These are phyloP conservation scores for Strigamia transsilvanica DNA, from an alignment of 2,888 invertebrate genomes.

Conservation along the genomic window DNA sequence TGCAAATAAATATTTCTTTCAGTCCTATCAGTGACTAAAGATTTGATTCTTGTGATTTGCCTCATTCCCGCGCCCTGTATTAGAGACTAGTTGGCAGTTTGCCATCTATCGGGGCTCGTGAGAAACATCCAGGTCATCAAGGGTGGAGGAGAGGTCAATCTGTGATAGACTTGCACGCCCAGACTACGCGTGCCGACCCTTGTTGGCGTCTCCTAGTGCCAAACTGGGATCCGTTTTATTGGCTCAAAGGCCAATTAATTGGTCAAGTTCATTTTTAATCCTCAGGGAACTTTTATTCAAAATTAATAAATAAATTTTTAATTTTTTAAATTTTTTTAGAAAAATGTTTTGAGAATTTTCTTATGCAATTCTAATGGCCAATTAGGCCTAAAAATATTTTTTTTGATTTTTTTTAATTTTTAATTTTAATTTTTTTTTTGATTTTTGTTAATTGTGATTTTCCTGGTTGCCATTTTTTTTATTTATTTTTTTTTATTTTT, in stretches of 20 bases:
- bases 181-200: slow-evolving; percentile 34
- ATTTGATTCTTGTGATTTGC: neutral
- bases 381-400: no score
- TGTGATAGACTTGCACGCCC: slow-evolving; percentile 38
- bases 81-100: neutral
- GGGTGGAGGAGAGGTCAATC: slow-evolving; percentile 34
- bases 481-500: no score
- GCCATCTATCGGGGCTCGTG: slow-evolving; percentile 34
- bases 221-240: slow-evolving; percentile 32
- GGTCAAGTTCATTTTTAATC: slow-evolving; percentile 9
- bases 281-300: neutral
- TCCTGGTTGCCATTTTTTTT: no score
- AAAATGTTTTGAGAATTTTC: neutral
- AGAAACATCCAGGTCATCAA: slow-evolving; percentile 38
- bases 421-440: no score
- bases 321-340: no score
- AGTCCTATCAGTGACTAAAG: neutral
- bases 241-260: slow-evolving; percentile 38
- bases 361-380: neutral
- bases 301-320: no score
- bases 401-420: no score
- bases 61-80: neutral
- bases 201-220: slow-evolving; percentile 11
- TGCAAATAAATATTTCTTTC: neutral
- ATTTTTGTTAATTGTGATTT: no score